These are phyloP conservation scores for Hartigia nigra DNA, from an alignment of 2,888 invertebrate genomes.

Conservation along the genomic window DNA sequence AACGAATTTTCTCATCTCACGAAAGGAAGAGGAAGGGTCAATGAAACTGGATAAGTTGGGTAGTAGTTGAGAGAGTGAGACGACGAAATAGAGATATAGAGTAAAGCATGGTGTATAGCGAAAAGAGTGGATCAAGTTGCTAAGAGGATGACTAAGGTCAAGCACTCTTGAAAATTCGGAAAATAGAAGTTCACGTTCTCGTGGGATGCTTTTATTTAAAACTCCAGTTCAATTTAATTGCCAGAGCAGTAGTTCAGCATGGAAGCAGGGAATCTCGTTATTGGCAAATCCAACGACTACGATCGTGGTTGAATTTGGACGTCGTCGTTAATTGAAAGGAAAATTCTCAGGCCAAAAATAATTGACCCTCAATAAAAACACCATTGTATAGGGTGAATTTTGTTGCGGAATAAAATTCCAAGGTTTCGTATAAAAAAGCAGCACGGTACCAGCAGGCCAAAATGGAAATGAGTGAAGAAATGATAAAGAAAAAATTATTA, in stretches of 20 bases:
- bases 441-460: no score
- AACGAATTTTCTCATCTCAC: conserved; percentile 22
- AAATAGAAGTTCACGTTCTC: conserved; percentile 15
- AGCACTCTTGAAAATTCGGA: conserved; percentile 19
- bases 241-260: neutral
- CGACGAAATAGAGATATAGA: neutral
- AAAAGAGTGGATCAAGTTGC: neutral
- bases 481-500: no score
- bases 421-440: no score
- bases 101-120: neutral
- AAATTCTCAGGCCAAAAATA: neutral
- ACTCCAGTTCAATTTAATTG: neutral
- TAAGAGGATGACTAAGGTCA: conserved; percentile 16
- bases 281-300: neutral
- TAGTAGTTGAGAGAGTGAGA: neutral
- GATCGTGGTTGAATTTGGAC: no score
- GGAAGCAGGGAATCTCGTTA: neutral
- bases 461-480: no score
- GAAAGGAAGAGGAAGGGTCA: neutral
- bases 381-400: no score
- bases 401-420: no score
- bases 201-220: neutral
- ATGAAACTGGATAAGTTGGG: neutral
- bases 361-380: no score
- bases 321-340: neutral